Evolutionary conservation across 2,888 invertebrate species (phyloP).

Genomic region (Agrochola litura): DNA sequence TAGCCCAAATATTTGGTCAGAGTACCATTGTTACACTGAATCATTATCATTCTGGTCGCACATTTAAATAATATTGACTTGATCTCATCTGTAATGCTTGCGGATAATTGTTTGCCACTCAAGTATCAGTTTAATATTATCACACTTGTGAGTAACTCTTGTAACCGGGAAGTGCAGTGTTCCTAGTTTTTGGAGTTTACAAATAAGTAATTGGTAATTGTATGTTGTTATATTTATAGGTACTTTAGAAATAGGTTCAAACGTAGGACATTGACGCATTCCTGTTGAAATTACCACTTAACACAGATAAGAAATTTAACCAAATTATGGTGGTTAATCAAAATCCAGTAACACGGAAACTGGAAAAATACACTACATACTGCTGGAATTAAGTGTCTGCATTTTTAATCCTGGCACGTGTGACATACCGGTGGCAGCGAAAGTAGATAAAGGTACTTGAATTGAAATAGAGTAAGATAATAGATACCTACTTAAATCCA

Average conservation of each 20-base stretch:
- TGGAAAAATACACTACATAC: not conserved
- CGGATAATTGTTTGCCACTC: not conserved
- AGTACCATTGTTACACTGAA: slow-evolving; percentile 53
- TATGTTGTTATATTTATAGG: not conserved
- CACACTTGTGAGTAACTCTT: slow-evolving; percentile 5
- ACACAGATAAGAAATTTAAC: not conserved
- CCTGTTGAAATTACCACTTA: not conserved
- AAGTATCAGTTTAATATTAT: not conserved
- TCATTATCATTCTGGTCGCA: not conserved
- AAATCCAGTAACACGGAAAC: not conserved
- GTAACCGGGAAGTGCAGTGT: slow-evolving; percentile 18
- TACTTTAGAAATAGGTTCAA: not conserved
- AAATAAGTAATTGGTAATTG: slow-evolving; percentile 23
- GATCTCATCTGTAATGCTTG: not conserved
- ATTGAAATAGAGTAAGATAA: not conserved
- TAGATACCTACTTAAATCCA: no score
- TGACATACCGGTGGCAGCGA: not conserved
- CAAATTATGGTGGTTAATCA: not conserved
- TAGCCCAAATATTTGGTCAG: slow-evolving; percentile 26
- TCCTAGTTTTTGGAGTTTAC: slow-evolving; percentile 7
- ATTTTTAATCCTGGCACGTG: no score
- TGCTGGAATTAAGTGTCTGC: not conserved
- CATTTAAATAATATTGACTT: slow-evolving; percentile 22
- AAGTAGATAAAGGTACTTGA: slow-evolving; percentile 1
- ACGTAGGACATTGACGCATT: not conserved